Evolutionary conservation across 2,113 vertebrate genomes (phyloP).

Genomic region (Morone saxatilis): DNA sequence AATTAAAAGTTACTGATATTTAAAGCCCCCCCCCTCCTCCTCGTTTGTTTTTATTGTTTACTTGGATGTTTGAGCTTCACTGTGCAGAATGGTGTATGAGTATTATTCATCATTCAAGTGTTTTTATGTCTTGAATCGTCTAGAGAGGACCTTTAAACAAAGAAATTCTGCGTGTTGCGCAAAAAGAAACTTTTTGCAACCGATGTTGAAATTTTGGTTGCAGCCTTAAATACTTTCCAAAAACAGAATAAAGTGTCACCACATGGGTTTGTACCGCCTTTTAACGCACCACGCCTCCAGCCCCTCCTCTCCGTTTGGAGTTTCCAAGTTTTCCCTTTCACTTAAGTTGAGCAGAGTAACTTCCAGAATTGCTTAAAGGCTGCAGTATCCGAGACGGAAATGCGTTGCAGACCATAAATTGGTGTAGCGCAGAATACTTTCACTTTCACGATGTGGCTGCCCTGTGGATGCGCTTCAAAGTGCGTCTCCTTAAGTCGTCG

Average conservation of each 20-base stretch:
- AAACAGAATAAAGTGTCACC: constrained; percentile 11
- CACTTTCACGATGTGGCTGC: constrained; percentile 47
- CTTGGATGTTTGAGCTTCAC: background rate
- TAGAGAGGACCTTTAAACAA: background rate
- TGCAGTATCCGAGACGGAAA: background rate
- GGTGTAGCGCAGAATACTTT: background rate
- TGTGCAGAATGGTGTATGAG: background rate
- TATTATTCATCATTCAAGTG: no score
- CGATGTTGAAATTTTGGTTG: background rate
- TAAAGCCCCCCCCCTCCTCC: constrained; percentile 23
- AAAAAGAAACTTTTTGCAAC: background rate
- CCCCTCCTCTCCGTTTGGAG: constrained; percentile 37
- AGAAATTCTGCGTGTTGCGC: background rate
- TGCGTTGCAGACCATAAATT: background rate
- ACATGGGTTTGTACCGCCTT: constrained; percentile 56
- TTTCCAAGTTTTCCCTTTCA: constrained; percentile 22
- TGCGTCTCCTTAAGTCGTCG: background rate
- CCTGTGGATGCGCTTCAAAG: constrained; percentile 25
- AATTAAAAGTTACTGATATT: constrained; percentile 75
- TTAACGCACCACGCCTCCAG: constrained; percentile 38
- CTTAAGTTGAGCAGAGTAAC: background rate
- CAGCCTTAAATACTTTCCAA: background rate
- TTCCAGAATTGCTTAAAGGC: background rate
- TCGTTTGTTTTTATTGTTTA: background rate
- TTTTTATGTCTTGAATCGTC: no score